Percentiles rank a stretch among this genome's conserved stretches.
Conservation (phyloP, 2,113 vertebrate genomes). For the Stictonetta naevosa region DNA sequence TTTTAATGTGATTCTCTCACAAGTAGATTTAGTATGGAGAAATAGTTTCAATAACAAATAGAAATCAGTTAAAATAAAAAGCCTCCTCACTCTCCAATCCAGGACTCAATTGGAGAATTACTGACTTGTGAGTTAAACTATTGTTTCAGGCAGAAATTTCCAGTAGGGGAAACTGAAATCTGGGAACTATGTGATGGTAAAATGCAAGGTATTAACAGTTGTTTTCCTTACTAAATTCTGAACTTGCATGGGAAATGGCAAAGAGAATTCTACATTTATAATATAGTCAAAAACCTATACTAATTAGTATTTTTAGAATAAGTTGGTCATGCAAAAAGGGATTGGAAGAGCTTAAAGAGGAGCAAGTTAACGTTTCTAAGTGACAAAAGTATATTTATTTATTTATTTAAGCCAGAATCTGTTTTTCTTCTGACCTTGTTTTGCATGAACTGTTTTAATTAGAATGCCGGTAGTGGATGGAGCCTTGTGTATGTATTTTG, state of each 20-base stretch:
- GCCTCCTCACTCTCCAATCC: not conserved
- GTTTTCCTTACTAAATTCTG: not conserved
- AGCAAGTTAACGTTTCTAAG: not conserved
- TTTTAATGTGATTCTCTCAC: conserved; percentile 1
- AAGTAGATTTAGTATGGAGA: not conserved
- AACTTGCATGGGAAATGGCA: not conserved
- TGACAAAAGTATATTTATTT: not conserved
- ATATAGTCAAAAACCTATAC: not conserved
- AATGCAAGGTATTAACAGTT: not conserved
- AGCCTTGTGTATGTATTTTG: not conserved
- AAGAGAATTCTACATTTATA: not conserved
- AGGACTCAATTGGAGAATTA: not conserved
- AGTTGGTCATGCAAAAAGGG: not conserved
- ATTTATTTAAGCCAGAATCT: not conserved
- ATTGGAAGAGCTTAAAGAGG: not conserved
- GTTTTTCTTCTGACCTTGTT: not conserved
- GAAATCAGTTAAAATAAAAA: not conserved
- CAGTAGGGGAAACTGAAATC: not conserved
- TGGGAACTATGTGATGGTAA: not conserved
- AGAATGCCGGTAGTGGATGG: not conserved
- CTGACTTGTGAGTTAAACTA: not conserved
- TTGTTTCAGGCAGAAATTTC: not conserved
- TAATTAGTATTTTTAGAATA: not conserved
- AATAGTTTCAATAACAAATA: not conserved
- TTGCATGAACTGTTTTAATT: not conserved